These are phyloP conservation scores for Tenrec ecaudatus DNA, from an alignment of 2,113 vertebrate species.

Conservation along the genomic window DNA sequence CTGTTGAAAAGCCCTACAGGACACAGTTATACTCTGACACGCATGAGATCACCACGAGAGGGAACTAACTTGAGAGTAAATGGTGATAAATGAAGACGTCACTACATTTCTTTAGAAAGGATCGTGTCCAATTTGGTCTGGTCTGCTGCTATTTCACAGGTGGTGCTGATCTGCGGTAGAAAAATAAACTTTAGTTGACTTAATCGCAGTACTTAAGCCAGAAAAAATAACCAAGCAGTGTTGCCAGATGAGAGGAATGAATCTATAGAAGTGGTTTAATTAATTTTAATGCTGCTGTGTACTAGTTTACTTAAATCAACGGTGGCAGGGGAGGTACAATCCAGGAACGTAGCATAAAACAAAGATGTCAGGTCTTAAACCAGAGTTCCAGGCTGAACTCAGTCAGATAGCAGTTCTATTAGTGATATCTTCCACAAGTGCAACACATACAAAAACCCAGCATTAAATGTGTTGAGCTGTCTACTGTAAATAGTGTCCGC, in stretches of 20 bases:
- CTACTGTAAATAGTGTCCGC: not conserved
- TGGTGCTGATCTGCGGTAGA: not conserved
- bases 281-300: not conserved
- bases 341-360: slow-evolving; percentile 26
- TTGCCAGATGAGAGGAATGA: not conserved
- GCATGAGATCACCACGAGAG: not conserved
- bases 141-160: not conserved
- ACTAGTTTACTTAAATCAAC: not conserved
- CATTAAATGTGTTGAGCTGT: not conserved
- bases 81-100: not conserved
- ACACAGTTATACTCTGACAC: not conserved
- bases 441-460: not conserved
- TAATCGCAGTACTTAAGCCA: not conserved
- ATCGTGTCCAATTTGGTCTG: not conserved
- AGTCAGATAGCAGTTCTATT: not conserved
- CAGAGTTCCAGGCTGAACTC: not conserved
- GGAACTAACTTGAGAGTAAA: not conserved
- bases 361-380: slow-evolving; percentile 7
- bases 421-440: not conserved
- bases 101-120: not conserved
- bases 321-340: not conserved
- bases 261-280: not conserved
- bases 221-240: not conserved
- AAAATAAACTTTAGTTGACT: not conserved
- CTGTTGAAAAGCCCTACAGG: not conserved